A percentile compares a stretch with the other conserved stretches of the same genome.
Conservation (phyloP, 1,140 invertebrate genomes). For the Musca vetustissima region DNA sequence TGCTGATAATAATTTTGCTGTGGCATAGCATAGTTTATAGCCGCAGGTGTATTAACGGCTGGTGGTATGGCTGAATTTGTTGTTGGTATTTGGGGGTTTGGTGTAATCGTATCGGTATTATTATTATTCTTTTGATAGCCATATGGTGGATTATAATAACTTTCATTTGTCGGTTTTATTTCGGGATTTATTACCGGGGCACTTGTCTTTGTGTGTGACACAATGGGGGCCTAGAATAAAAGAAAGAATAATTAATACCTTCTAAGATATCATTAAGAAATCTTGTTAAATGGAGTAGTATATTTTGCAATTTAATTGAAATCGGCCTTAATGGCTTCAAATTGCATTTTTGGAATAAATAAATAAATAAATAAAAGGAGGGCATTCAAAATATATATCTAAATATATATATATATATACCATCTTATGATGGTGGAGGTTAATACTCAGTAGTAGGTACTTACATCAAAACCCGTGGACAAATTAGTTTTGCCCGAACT, state of each 20-base stretch:
- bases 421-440: no score
- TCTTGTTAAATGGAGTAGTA: no score
- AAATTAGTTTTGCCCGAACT: conserved; percentile 41
- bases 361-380: no score
- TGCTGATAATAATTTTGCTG: conserved; percentile 15
- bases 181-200: neutral
- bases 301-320: no score
- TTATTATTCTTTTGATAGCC: conserved; percentile 42
- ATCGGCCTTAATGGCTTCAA: no score
- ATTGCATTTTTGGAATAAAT: no score
- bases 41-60: conserved; percentile 15
- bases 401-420: no score
- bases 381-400: no score
- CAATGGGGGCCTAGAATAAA: conserved; percentile 43
- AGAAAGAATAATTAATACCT: neutral
- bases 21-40: neutral
- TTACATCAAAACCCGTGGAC: conserved; percentile 51
- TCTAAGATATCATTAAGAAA: no score
- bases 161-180: conserved; percentile 1
- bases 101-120: conserved; percentile 13
- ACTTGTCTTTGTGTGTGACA: conserved; percentile 41
- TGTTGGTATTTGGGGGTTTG: conserved; percentile 18
- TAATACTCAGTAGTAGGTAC: conserved; percentile 20
- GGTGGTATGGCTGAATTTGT: neutral
- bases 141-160: conserved; percentile 48